phyloP scores from a whole-genome alignment of 1,140 invertebrate genomes.

The Aphis craccivora region DNA sequence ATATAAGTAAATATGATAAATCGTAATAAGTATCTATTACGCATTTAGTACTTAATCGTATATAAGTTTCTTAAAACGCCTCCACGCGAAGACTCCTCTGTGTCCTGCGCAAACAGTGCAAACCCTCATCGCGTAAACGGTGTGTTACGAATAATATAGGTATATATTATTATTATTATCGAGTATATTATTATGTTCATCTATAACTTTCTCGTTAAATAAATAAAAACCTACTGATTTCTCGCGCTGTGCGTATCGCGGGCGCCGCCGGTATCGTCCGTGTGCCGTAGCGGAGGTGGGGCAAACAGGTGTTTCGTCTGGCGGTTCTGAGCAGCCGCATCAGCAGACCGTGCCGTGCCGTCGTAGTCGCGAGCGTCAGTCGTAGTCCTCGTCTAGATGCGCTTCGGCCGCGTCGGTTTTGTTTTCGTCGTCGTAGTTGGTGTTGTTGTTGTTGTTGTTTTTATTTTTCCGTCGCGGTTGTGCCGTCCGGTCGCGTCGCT shows the following conservation, averaged over 20 bases:
- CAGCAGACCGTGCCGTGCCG: constrained; percentile 12
- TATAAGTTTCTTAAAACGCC: too few species aligned
- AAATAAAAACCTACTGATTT: constrained; percentile 44
- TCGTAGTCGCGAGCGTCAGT: constrained; percentile 23
- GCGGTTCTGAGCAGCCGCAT: constrained; percentile 16
- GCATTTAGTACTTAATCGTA: too few species aligned
- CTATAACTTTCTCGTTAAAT: constrained; percentile 29
- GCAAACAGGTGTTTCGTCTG: constrained; percentile 53
- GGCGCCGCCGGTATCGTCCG: not conserved
- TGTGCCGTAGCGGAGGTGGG: not conserved
- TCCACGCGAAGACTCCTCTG: not conserved
- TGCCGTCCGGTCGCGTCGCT: not conserved
- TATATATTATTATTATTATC: not conserved
- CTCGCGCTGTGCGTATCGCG: constrained; percentile 20
- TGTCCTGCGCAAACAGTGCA: too few species aligned
- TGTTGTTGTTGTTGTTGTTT: not conserved
- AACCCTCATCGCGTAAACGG: not conserved
- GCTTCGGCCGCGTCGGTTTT: not conserved
- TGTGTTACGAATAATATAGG: not conserved
- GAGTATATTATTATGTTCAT: not conserved
- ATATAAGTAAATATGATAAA: not conserved
- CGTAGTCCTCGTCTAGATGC: constrained; percentile 29
- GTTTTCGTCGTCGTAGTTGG: not conserved
- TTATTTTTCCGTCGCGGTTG: not conserved
- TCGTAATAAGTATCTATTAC: not conserved